Base-by-base conservation (phyloP, 2,797 vertebrate genomes). In the Acipenser ruthenus region DNA sequence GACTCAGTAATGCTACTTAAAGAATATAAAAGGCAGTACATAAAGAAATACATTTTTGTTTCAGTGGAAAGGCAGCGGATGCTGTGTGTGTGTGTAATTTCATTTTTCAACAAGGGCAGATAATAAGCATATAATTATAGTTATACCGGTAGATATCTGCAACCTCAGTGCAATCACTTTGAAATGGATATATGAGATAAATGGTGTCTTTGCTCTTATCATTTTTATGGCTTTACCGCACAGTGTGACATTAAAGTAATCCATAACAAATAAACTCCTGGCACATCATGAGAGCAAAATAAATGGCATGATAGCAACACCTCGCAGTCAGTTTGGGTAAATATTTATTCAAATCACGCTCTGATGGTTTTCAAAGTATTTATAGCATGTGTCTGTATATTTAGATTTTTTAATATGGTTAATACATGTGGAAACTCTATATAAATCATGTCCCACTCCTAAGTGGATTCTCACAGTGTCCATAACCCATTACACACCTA, bases 181-280 rank as follows among this genome's bases (percentile, higher is more conserved):
- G 8, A 66, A 63, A 67, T 65, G 66, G 66, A 59, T 65, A 69
- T 63, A 65, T 58, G 72, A 77, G 5, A 37, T 37, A 74, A 68
- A 71, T n/a, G 73, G 68, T 37, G 75, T 52, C 75, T 78, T 51
- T 37, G 37, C 37, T 37, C 68, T 74, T 77, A 77, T 83, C 73
- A 78, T 70, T 78, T 78, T 76, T 82, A 73, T 62, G 75, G 75
- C 75, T 75, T 8, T 75, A 67, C 73, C 73, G 71, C 73, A 73
- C 66, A 72, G 72, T 66, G 81, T 68, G 77, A 80, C 79, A 77
- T 85, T 82, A 82, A 77, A 83, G 80, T 85, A 86, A 87, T 86
- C 81, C 78, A 82, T 83, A 82, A 85, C 82, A 86, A 88, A 86
- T 83, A 84, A 83, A 81, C 68, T 73, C 74, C 77, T 88, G 84